Conservation (phyloP, 30 jellyfish, hydroid and myxozoan genomes). For the Aurelia aurita complex sp. Pacific region DNA sequence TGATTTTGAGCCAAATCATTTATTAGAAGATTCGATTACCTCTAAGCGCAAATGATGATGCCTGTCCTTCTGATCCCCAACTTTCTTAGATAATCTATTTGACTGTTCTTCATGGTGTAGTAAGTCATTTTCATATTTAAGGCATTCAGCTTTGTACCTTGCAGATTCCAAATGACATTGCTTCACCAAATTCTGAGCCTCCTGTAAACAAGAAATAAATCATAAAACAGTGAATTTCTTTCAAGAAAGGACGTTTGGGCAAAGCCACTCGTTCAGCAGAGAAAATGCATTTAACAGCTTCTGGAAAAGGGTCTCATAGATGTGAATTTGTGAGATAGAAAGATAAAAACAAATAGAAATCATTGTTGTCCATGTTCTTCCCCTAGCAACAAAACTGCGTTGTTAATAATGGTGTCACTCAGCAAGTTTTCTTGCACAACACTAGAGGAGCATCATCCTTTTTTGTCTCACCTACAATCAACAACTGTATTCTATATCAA, state of each 20-base stretch:
- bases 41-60: slow-evolving; percentile 29
- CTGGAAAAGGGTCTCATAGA: too few relatives aligned
- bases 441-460: too few relatives aligned
- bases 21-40: slow-evolving; percentile 8
- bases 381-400: too few relatives aligned
- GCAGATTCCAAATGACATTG: slow-evolving; percentile 59
- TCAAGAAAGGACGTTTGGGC: not conserved
- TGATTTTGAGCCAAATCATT: too few relatives aligned
- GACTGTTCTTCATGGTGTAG: slow-evolving; percentile 33
- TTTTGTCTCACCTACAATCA: too few relatives aligned
- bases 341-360: too few relatives aligned
- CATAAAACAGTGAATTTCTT: not conserved
- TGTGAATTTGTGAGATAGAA: too few relatives aligned
- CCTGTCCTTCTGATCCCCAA: slow-evolving; percentile 56
- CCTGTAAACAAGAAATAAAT: slow-evolving; percentile 27
- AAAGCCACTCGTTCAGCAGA: not conserved
- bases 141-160: slow-evolving; percentile 64
- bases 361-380: too few relatives aligned
- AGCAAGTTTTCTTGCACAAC: too few relatives aligned
- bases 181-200: slow-evolving; percentile 53
- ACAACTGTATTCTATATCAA: too few relatives aligned
- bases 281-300: not conserved
- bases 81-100: slow-evolving; percentile 12
- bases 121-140: slow-evolving; percentile 51
- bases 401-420: too few relatives aligned